Percentiles rank a stretch among this genome's conserved stretches.
Conservation (phyloP, 1,140 invertebrate genomes). For the Zophobas atratus region DNA sequence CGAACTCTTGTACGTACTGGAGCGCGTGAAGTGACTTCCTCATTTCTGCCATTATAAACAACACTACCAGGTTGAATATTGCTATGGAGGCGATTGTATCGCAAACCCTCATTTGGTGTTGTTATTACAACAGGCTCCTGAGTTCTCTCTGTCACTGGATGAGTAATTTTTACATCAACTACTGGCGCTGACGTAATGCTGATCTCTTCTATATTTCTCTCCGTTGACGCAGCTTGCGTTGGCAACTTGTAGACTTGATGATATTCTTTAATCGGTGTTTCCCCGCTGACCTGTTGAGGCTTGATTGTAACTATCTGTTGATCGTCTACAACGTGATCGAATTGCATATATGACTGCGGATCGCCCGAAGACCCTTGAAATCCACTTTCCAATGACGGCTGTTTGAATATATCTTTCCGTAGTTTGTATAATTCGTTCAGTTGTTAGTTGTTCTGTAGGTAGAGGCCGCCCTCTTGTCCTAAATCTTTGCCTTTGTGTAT, state of each 20-base stretch:
- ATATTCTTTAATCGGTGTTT: conserved; percentile 42
- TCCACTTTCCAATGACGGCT: conserved; percentile 39
- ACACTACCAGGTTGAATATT: conserved; percentile 55
- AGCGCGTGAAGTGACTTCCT: conserved; percentile 33
- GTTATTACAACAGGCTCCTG: conserved; percentile 29
- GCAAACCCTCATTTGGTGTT: conserved; percentile 45
- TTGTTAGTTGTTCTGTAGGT: conserved; percentile 45
- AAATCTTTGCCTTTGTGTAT: conserved; percentile 57
- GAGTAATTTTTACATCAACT: conserved; percentile 50
- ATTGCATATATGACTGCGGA: conserved; percentile 55
- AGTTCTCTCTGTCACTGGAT: conserved; percentile 39
- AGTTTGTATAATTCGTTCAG: conserved; percentile 47
- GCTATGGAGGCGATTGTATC: conserved; percentile 38
- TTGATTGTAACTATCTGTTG: conserved; percentile 50
- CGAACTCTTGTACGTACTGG: conserved; percentile 53
- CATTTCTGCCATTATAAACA: conserved; percentile 49
- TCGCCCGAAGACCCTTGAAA: conserved; percentile 34
- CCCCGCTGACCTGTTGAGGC: conserved; percentile 23
- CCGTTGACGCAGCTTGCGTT: conserved; percentile 25
- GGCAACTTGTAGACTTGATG: conserved; percentile 47
- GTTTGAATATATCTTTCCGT: conserved; percentile 54
- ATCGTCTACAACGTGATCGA: conserved; percentile 49
- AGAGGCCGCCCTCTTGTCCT: conserved; percentile 59
- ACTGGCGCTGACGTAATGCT: conserved; percentile 24
- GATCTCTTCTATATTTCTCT: conserved; percentile 25